Evolutionary conservation across 2,113 vertebrate genomes (phyloP), one percentile per base, ranked within the genome.

Genomic region (Nesogale talazaci): DNA sequence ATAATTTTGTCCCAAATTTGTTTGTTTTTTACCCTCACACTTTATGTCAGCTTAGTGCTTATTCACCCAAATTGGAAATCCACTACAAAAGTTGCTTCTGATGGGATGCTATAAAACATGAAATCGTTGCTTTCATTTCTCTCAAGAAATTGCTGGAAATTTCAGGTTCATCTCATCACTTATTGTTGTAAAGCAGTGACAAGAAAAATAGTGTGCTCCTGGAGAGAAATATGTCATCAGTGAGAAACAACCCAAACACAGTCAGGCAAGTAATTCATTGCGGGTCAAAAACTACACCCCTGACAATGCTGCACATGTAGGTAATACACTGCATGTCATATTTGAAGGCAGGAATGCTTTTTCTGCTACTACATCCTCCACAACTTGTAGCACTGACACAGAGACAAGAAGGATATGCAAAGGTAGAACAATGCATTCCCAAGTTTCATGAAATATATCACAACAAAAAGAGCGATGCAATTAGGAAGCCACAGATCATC

Each of bases 191-290:
- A 97, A 95, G 91, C 52, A 96, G 63, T 1, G 82, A 96, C 85
- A 85, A 90, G 92, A 96, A 96, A 97, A 97, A 97, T 96, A 88
- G 89, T 95, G 95, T 84, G 40, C 34, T 97, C 94, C 97, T 97
- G 79, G 83, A 93, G 90, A 97, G 94, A 97, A 97, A 96, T 95
- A 91, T 95, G 96, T 95, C 96, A 96, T 94, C 65, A 82, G 86
- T 97, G 93, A 97, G 95, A 97, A 97, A 97, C 82, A 96, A 95
- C 75, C 57, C 83, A 34, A 96, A 97, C 72, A 95, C 96, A 97
- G 93, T 74, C 92, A 97, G 97, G 96, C 97, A 97, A 95, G 94
- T 97, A 98, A 98, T 97, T 84, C 94, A 94, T 96, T 96, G 67
- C 86, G 97, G 96, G 96, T 97, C 97, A 97, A 94, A 97, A 97